Conservation (phyloP, 2,113 vertebrate genomes). For the Lagopus leucura region DNA sequence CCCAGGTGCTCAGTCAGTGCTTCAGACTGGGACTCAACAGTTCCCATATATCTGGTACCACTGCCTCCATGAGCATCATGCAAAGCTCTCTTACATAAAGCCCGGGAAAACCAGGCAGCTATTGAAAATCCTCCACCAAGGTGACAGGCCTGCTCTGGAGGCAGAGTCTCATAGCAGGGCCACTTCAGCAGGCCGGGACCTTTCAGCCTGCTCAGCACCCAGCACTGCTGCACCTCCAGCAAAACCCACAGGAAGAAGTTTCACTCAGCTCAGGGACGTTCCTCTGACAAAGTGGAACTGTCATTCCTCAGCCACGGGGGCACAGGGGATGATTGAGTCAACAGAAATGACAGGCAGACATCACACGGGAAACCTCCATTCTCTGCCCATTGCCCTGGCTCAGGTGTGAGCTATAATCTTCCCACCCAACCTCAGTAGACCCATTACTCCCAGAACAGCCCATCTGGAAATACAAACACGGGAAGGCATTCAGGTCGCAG, state of each 20-base stretch:
- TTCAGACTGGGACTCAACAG: too few relatives aligned
- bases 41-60: too few relatives aligned
- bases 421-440: background rate
- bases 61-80: background rate
- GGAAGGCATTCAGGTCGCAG: background rate
- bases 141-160: background rate
- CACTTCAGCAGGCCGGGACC: rapidly evolving
- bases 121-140: background rate
- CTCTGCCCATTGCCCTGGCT: background rate
- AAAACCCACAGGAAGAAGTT: background rate
- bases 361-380: background rate
- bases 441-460: background rate
- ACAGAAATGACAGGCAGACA: background rate
- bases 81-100: background rate
- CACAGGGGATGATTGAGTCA: background rate
- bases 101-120: background rate
- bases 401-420: background rate
- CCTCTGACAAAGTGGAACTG: background rate
- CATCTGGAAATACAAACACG: background rate
- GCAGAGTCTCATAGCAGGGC: background rate
- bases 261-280: background rate
- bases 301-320: background rate
- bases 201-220: background rate
- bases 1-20: too few relatives aligned
- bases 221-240: background rate